phyloP scores from a whole-genome alignment of 2,888 invertebrate genomes.

The Lycia hirtaria region DNA sequence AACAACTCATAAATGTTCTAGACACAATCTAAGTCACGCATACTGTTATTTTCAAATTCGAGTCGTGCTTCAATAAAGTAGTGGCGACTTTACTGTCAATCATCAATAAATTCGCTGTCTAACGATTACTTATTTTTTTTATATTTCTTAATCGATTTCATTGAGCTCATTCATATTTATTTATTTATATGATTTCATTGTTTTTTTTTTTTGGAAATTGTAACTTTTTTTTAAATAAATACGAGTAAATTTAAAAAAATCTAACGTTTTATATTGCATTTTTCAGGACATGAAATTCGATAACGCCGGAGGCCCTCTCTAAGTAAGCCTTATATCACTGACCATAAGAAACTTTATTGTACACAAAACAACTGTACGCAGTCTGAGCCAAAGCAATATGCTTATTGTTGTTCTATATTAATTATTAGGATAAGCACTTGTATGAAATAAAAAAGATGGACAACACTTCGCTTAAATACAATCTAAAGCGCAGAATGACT shows the following conservation, averaged over 20 bases:
- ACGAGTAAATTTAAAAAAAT: too few relatives aligned
- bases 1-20: too few relatives aligned
- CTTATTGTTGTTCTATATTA: slow-evolving; percentile 5
- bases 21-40: too few relatives aligned
- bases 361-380: neutral
- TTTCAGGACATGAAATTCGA: slow-evolving; percentile 22
- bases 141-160: too few relatives aligned
- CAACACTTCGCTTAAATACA: neutral
- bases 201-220: neutral
- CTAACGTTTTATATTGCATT: neutral
- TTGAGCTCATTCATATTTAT: too few relatives aligned
- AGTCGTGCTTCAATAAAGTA: too few relatives aligned
- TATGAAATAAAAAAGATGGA: neutral
- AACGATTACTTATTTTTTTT: too few relatives aligned
- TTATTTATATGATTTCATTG: neutral
- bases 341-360: slow-evolving; percentile 15
- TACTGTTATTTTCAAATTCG: too few relatives aligned
- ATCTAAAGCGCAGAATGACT: neutral
- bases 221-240: neutral
- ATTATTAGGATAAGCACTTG: neutral
- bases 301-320: slow-evolving; percentile 21
- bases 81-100: too few relatives aligned
- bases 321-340: slow-evolving; percentile 23
- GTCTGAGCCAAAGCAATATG: neutral
- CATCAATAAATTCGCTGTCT: too few relatives aligned